Evolutionary conservation across 2,797 vertebrate genomes (phyloP).

Genomic region (Microctenopoma lineatum): DNA sequence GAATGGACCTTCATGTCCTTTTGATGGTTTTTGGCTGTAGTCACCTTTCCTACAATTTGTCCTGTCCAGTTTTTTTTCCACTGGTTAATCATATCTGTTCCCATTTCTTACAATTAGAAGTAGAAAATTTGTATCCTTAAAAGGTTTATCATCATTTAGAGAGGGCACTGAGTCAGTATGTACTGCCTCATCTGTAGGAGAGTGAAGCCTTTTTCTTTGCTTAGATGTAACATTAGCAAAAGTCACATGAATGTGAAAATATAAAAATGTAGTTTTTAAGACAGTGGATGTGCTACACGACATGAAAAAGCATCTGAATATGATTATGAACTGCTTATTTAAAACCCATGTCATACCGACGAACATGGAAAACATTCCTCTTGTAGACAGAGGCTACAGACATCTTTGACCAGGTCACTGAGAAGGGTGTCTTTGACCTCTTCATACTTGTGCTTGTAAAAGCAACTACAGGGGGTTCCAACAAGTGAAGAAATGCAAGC

Average conservation of each 20-base stretch:
- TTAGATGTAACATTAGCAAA: not conserved
- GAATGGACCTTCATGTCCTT: slow-evolving; percentile 8
- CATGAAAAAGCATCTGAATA: not conserved
- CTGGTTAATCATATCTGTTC: not conserved
- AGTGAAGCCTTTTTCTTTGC: not conserved
- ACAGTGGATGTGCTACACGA: not conserved
- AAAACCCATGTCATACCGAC: not conserved
- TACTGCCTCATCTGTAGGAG: not conserved
- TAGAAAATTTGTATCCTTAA: no score
- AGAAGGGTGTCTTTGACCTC: slow-evolving; percentile 78
- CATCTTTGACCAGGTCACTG: slow-evolving; percentile 50
- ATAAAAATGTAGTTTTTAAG: not conserved
- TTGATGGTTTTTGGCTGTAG: slow-evolving; percentile 10
- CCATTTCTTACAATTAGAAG: no score
- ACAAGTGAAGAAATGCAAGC: slow-evolving; percentile 86
- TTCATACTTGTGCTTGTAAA: slow-evolving; percentile 85
- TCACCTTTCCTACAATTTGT: not conserved
- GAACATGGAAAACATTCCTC: slow-evolving; percentile 1
- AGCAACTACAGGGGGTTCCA: slow-evolving; percentile 81
- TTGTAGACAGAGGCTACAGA: not conserved
- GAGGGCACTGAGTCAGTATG: not conserved
- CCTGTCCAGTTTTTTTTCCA: not conserved
- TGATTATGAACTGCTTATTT: not conserved
- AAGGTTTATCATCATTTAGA: no score
- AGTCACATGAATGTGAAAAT: not conserved